These are phyloP conservation scores for Asbolus verrucosus DNA, from an alignment of 1,140 invertebrate species.

Conservation along the genomic window DNA sequence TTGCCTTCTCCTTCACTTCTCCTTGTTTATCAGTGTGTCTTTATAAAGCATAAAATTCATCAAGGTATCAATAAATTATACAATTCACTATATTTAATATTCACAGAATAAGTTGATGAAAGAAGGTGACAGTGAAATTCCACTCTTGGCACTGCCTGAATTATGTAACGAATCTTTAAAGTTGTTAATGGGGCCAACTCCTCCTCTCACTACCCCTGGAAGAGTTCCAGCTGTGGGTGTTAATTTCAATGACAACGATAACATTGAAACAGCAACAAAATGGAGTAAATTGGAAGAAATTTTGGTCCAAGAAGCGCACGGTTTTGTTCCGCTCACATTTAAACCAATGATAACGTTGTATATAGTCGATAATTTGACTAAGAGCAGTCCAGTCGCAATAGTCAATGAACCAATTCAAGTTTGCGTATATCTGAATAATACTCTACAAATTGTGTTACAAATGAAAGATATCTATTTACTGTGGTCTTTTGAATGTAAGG, in stretches of 20 bases:
- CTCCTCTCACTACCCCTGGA: constrained; percentile 66
- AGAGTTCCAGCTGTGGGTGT: constrained; percentile 66
- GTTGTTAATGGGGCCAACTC: constrained; percentile 72
- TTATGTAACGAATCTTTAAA: constrained; percentile 75
- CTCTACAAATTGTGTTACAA: constrained; percentile 80
- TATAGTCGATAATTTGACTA: constrained; percentile 74
- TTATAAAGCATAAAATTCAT: too few species aligned
- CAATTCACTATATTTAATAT: too few species aligned
- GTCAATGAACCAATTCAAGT: constrained; percentile 86
- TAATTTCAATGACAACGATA: constrained; percentile 57
- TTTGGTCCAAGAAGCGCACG: constrained; percentile 77
- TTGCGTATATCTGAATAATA: constrained; percentile 82
- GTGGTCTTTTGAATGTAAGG: constrained; percentile 77
- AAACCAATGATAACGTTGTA: constrained; percentile 81
- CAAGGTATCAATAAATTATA: too few species aligned
- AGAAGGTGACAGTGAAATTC: constrained; percentile 40
- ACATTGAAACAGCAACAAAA: constrained; percentile 64
- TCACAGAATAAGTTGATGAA: constrained; percentile 54
- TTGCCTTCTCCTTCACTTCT: too few species aligned
- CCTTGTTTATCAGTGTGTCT: too few species aligned
- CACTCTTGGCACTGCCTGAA: constrained; percentile 75
- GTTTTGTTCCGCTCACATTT: constrained; percentile 80
- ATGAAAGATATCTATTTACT: constrained; percentile 81
- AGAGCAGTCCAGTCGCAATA: constrained; percentile 75
- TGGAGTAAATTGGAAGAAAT: constrained; percentile 86